Base-by-base conservation (phyloP, 2,113 vertebrate species). In the Leptocoma aspasia region DNA sequence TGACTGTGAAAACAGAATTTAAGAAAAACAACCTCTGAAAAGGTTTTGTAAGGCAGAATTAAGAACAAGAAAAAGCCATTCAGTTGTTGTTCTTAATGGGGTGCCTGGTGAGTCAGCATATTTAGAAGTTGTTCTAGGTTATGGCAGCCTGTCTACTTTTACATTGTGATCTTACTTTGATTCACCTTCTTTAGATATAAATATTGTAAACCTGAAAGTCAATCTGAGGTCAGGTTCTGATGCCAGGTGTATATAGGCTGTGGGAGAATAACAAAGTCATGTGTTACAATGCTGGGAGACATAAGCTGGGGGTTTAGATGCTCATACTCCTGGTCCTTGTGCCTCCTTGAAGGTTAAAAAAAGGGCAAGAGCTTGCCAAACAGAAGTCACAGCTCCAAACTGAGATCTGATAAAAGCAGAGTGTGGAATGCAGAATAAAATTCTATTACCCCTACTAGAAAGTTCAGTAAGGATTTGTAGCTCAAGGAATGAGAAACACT, bases 171-270 rank as follows among this genome's bases (percentile, higher is more conserved):
- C 53, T 88, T 75, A 64, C 69, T 86, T 91, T 41, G 64, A 82
- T 92, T 91, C 63, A 37, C 8, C 27, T 90, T 85, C 81, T 82
- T 95, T 50, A 69, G 78, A 65, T 85, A 91, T 24, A 87, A 92
- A 82, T 63, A 72, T 24, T 92, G 27, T 57, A 71, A 92, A 94
- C 72, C 53, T 94, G 57, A 95, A 96, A 94, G 90, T 82, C 93
- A 94, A 7, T 30, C 60, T 45, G 70, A 92, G 89, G 79, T 91
- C 85, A 93, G 54, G 39, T 10, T 93, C 70, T 90, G 54, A 59
- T 85, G 78, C 72, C 70, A 95, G 81, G 31, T 54, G 26, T 63
- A 33, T 35, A 57, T 76, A 84, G 41, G 49, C 80, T 89, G 61
- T 76, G 47, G 78, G 90, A 88, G 52, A 86, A 73, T 54, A 94